A percentile compares a stretch with the other conserved stretches of the same genome.
These are phyloP conservation scores for Tetrax tetrax DNA, from an alignment of 2,113 vertebrate genomes.

Conservation along the genomic window DNA sequence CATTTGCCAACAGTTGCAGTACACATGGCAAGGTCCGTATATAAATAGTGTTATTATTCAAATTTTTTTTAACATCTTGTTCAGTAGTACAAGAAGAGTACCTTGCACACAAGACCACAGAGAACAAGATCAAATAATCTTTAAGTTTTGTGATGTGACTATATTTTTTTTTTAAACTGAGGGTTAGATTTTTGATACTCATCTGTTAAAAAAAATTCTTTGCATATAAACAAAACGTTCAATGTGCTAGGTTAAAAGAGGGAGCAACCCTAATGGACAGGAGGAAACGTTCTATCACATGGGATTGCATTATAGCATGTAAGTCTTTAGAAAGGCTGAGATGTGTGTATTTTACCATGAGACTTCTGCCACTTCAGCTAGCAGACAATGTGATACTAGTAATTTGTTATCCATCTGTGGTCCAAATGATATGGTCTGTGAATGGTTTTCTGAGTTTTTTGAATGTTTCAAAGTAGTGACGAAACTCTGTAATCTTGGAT, in stretches of 20 bases:
- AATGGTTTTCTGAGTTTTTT: neutral
- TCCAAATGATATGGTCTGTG: neutral
- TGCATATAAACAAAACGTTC: neutral
- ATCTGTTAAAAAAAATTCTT: neutral
- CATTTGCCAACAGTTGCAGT: neutral
- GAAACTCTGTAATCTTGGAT: neutral
- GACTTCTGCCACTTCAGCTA: neutral
- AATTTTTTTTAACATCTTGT: neutral
- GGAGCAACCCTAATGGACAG: neutral
- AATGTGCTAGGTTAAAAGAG: neutral
- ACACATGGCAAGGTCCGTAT: neutral
- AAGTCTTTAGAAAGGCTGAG: neutral
- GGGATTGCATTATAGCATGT: neutral
- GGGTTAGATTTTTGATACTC: neutral
- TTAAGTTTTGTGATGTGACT: neutral
- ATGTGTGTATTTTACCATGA: neutral
- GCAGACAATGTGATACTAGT: neutral
- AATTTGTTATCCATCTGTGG: neutral
- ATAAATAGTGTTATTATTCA: neutral
- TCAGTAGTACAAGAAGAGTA: neutral
- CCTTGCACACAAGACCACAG: neutral
- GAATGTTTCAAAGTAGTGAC: neutral
- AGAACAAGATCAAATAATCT: neutral
- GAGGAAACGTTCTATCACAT: neutral
- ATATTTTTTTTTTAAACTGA: fast-evolving